These are phyloP conservation scores for Drosophila melanogaster DNA, from an alignment of 1,140 invertebrate genomes.

Conservation along the genomic window DNA sequence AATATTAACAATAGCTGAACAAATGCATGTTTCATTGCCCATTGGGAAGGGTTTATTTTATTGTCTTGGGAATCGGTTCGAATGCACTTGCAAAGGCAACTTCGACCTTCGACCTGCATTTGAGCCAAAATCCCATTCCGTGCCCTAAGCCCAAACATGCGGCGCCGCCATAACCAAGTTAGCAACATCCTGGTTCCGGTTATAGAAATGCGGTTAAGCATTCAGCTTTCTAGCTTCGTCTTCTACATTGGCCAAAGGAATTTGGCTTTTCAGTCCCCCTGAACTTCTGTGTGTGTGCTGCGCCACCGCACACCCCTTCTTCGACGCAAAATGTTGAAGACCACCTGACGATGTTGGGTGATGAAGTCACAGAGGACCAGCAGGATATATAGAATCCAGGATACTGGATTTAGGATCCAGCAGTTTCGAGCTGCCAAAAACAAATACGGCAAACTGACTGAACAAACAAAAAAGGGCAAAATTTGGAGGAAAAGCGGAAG, in stretches of 20 bases:
- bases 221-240: conserved; percentile 3
- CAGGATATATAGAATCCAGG: conserved; percentile 24
- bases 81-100: conserved; percentile 5
- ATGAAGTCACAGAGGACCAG: conserved; percentile 35
- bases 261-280: conserved; percentile 61
- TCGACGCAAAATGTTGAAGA: conserved; percentile 1
- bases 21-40: neutral
- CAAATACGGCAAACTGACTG: conserved; percentile 71
- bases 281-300: neutral
- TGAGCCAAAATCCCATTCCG: conserved; percentile 19
- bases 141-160: conserved; percentile 19
- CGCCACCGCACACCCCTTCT: neutral
- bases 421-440: conserved; percentile 62
- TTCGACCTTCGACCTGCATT: too few relatives aligned
- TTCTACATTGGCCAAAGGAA: conserved; percentile 32
- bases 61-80: neutral
- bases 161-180: conserved; percentile 72
- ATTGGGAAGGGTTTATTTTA: neutral
- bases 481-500: conserved; percentile 13
- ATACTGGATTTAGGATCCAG: conserved; percentile 21
- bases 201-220: conserved; percentile 76
- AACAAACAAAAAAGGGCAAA: conserved; percentile 45
- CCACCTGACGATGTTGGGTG: conserved; percentile 32
- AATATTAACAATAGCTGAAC: neutral
- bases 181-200: conserved; percentile 71